These are phyloP conservation scores for Helicoverpa assulta DNA, from an alignment of 2,888 invertebrate species.

Conservation along the genomic window DNA sequence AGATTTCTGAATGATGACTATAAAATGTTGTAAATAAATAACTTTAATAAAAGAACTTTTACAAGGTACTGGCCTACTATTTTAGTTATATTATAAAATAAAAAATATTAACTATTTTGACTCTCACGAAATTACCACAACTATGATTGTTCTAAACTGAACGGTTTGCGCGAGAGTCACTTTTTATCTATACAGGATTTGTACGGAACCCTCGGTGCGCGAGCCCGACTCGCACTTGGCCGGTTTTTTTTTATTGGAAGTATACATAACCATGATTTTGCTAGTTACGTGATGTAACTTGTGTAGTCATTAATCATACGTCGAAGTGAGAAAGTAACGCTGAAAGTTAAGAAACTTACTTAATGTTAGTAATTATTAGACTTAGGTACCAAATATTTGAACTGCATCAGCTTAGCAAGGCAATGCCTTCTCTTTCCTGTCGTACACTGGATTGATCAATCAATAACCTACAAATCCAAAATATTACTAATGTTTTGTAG, in stretches of 20 bases:
- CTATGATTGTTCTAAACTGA: too few relatives aligned
- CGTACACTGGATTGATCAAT: constrained; percentile 28
- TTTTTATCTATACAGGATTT: too few relatives aligned
- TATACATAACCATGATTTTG: background rate
- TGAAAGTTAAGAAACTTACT: background rate
- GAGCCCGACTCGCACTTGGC: too few relatives aligned
- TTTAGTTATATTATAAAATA: too few relatives aligned
- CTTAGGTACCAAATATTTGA: background rate
- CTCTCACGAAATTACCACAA: too few relatives aligned
- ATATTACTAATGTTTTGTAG: constrained; percentile 14
- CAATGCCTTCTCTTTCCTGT: background rate
- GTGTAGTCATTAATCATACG: constrained; percentile 2
- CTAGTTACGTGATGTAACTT: background rate
- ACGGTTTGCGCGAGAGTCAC: too few relatives aligned
- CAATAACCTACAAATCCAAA: constrained; percentile 21
- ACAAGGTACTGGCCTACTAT: too few relatives aligned
- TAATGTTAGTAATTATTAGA: background rate
- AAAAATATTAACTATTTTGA: too few relatives aligned
- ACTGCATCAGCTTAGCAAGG: background rate
- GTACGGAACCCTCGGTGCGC: too few relatives aligned
- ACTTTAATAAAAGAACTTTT: too few relatives aligned
- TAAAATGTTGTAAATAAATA: too few relatives aligned
- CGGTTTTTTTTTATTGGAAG: constrained; percentile 9
- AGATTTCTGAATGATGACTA: too few relatives aligned
- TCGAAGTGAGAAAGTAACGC: background rate